Base-by-base conservation (phyloP, 53 echinoderm and acorn worm genomes). In the Astropecten irregularis region DNA sequence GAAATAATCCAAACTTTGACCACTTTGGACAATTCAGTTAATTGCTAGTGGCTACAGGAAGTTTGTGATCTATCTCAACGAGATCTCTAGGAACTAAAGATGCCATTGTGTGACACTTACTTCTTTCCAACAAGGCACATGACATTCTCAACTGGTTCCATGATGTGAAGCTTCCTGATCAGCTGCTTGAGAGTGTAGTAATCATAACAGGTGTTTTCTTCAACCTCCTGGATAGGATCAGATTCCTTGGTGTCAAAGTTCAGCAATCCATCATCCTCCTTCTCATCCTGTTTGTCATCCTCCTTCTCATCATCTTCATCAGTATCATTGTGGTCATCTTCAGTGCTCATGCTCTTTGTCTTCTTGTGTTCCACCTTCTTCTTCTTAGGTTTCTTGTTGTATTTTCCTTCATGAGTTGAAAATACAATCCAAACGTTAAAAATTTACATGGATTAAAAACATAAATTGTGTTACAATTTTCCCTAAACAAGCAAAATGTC, bases 121-220 rank as follows among this genome's bases (percentile, higher is more conserved):
- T 81, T 94, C 67, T 99, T 99, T 20, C 99, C 99, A 23, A 99
- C 40, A 0, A 99, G 92, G 50, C 85, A 71, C 99, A 99, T 99
- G 40, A 99, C 92, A 85, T 76, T 85, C 56, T 99, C 94, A 2
- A 94, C 99, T 9, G 99, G 94, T 20, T 90, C 92, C 22, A 54
- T 92, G 88, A 99, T 92, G 81, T 99, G 97, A n/a, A 99, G 92
- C 55, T 94, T 94, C 9, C 94, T 82, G 49, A 99, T 95, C 64
- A 99, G 73, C 68, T 94, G 94, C 65, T 99, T 99, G 35, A 99
- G 87, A 16, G 88, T 95, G 67, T 95, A 95, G 23, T 8, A 4
- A 25, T 79, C 79, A n/a, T n/a, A n/a, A n/a, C 76, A 76, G 10
- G 26, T 25, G 13, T 93, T 84, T 10, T 71, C 86, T 5, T 60